phyloP scores from a whole-genome alignment of 2,888 invertebrate genomes.

The Drosophila monieri region DNA sequence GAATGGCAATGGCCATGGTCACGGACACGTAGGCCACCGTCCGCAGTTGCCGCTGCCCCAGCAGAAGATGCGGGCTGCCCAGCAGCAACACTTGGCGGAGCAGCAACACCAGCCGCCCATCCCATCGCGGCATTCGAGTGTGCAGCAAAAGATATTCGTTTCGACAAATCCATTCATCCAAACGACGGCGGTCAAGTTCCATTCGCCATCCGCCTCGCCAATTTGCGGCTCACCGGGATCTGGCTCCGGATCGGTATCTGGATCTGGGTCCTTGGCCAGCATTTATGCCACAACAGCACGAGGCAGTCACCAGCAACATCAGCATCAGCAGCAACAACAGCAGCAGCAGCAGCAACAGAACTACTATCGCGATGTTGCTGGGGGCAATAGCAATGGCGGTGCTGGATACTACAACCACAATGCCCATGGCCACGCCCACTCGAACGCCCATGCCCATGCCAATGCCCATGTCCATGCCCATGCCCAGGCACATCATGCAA shows the following conservation, averaged over 20 bases:
- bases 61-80: slow-evolving; percentile 64
- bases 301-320: slow-evolving; percentile 53
- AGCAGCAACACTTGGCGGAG: slow-evolving; percentile 48
- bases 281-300: slow-evolving; percentile 76
- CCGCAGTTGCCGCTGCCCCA: slow-evolving; percentile 74
- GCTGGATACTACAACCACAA: slow-evolving; percentile 70
- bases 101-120: slow-evolving; percentile 80
- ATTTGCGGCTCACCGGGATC: slow-evolving; percentile 78
- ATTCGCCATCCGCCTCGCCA: slow-evolving; percentile 76
- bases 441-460: slow-evolving; percentile 34
- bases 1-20: slow-evolving; percentile 59
- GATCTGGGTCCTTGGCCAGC: slow-evolving; percentile 60
- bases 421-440: slow-evolving; percentile 49
- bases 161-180: slow-evolving; percentile 84
- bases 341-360: slow-evolving; percentile 50
- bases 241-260: slow-evolving; percentile 52
- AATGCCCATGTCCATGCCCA: slow-evolving; percentile 52
- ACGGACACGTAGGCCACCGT: slow-evolving; percentile 77
- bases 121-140: slow-evolving; percentile 83
- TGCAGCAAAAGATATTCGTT: slow-evolving; percentile 84
- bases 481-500: slow-evolving; percentile 77
- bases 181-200: slow-evolving; percentile 82
- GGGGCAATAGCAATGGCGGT: slow-evolving; percentile 62
- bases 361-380: slow-evolving; percentile 67
- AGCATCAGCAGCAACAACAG: slow-evolving; percentile 49